A percentile compares a stretch with the other conserved stretches of the same genome.
These are phyloP conservation scores for Miichthys miiuy DNA, from an alignment of 2,797 vertebrate species.

Conservation along the genomic window DNA sequence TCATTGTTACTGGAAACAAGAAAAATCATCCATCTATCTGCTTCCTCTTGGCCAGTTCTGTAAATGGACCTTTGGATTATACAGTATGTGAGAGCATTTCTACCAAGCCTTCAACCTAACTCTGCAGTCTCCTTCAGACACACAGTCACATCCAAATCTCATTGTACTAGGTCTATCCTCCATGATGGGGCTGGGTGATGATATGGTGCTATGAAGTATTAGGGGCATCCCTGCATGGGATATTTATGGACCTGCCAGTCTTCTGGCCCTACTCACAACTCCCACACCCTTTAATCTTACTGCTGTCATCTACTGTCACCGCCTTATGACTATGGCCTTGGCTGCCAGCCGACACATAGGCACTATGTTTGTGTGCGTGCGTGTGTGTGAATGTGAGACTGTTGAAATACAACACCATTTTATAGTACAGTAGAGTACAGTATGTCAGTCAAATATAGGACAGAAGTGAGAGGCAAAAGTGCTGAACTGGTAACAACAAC, in stretches of 20 bases:
- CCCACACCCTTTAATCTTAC: conserved; percentile 74
- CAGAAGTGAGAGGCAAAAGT: conserved; percentile 25
- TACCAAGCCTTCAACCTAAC: conserved; percentile 1
- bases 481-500: conserved; percentile 3
- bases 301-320: conserved; percentile 74
- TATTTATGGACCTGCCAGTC: conserved; percentile 78
- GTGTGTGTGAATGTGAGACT: conserved; percentile 27
- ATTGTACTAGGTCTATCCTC: conserved; percentile 37
- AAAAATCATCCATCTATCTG: neutral
- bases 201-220: conserved; percentile 63
- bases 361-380: conserved; percentile 23
- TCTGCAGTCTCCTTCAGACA: conserved; percentile 41
- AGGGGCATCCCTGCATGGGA: conserved; percentile 67
- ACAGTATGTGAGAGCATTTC: neutral
- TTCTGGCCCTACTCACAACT: conserved; percentile 67
- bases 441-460: conserved; percentile 53
- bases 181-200: conserved; percentile 56
- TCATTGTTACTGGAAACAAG: neutral
- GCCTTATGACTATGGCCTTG: conserved; percentile 77
- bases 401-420: conserved; percentile 37
- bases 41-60: conserved; percentile 8
- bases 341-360: conserved; percentile 59
- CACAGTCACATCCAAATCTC: conserved; percentile 39
- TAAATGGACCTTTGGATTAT: conserved; percentile 15
- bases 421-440: conserved; percentile 36